Base-by-base conservation (phyloP, 2,797 vertebrate species). In the Sibirionetta formosa region DNA sequence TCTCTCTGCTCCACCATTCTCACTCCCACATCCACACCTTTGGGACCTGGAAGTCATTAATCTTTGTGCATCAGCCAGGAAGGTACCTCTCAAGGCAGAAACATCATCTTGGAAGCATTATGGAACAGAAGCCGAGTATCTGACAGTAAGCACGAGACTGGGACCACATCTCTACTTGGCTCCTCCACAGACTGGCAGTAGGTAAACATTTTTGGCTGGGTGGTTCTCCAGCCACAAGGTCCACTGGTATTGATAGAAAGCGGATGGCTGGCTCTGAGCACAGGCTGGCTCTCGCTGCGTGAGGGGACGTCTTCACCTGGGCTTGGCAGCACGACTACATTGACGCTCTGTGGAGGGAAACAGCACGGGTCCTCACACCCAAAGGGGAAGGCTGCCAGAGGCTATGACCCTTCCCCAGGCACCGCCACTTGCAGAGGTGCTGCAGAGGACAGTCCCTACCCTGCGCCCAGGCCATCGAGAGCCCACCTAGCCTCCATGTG, bases 1-100 rank as follows among this genome's bases (percentile, higher is more conserved):
- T 90, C 85, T 82, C 69, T 77, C 53, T 0, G 5, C 50, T 53
- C 51, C 3, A 1, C 0, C 1, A 86, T 46, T 86, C 95, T 82
- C 85, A 82, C 93, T 88, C 88, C 93, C 94, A 94, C 95, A 92
- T 73, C 70, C 76, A 88, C 92, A 96, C 93, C 94, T 96, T 93
- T 44, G 95, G 82, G 79, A 83, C 51, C 84, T 58, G 82, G 66
- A 93, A 86, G 82, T 56, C 82, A 61, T 82, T 50, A 40, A 92
- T 94, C 48, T 72, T 1, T 4, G 1, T 1, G 22, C 36, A 60
- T 23, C 72, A 75, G 48, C 26, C 0, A 8, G 33, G 61, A 89
- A 56, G 68, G 80, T 42, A 73, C 72, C 51, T 79, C 94, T 86
- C 82, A 66, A 72, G 72, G 86, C 66, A 90, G 71, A 54, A 77